Evolutionary conservation across 1,140 invertebrate genomes (phyloP).

Genomic region (Metaphire vulgaris): DNA sequence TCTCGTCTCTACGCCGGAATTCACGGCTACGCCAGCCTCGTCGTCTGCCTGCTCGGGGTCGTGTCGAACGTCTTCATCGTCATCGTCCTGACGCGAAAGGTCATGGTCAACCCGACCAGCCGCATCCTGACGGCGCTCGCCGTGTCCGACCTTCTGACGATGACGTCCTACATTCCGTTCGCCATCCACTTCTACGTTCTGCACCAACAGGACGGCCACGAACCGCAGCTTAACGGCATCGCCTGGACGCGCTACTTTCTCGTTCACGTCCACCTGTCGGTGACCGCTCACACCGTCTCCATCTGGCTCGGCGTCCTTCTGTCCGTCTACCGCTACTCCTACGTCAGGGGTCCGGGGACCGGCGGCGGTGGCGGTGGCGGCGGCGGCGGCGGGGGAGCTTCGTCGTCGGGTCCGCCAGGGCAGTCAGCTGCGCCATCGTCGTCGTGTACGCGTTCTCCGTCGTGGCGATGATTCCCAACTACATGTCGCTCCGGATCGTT

Average conservation of each 20-base stretch:
- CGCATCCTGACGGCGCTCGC: slow-evolving; percentile 64
- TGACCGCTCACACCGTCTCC: slow-evolving; percentile 81
- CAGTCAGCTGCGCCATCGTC: background rate
- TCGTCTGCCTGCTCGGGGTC: slow-evolving; percentile 77
- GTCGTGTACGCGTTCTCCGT: background rate
- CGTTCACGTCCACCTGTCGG: slow-evolving; percentile 59
- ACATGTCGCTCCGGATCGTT: background rate
- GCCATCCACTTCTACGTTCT: slow-evolving; percentile 59
- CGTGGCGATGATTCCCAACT: background rate
- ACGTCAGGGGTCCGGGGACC: slow-evolving; percentile 64
- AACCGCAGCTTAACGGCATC: background rate
- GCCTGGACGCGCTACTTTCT: slow-evolving; percentile 44
- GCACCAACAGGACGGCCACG: slow-evolving; percentile 12
- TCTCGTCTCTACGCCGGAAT: slow-evolving; percentile 45
- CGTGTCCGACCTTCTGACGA: slow-evolving; percentile 74
- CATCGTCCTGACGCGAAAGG: slow-evolving; percentile 74
- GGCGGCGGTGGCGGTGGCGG: too few species aligned
- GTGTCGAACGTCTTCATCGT: slow-evolving; percentile 84
- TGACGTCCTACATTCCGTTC: slow-evolving; percentile 79
- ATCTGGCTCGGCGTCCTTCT: slow-evolving; percentile 84
- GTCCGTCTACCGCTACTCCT: slow-evolving; percentile 84
- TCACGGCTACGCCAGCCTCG: slow-evolving; percentile 65
- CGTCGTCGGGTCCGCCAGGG: too few species aligned
- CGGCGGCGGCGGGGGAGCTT: too few species aligned
- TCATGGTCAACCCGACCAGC: slow-evolving; percentile 69